These are phyloP conservation scores for Galaxea fascicularis DNA, from an alignment of 92 coral and sea anemone species.

Conservation along the genomic window DNA sequence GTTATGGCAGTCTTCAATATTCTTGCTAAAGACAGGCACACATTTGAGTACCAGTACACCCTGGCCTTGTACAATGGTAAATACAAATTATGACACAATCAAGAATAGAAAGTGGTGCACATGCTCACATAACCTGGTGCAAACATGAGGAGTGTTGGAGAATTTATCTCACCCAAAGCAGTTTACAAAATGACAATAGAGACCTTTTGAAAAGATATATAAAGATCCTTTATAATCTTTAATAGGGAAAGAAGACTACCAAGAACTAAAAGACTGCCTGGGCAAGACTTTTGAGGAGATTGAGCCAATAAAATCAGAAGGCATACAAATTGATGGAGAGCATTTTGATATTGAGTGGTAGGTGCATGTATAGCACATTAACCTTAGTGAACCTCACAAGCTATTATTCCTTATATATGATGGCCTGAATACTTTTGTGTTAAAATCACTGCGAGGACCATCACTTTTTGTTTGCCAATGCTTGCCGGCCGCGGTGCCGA, in stretches of 20 bases:
- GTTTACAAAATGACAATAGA: not conserved
- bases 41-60: conserved; percentile 25
- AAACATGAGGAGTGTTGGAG: not conserved
- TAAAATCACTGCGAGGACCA: too few species aligned
- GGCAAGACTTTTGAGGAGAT: conserved; percentile 25
- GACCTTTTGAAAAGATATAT: too few species aligned
- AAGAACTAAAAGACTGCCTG: conserved; percentile 37
- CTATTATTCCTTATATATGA: too few species aligned
- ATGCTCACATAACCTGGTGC: not conserved
- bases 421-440: too few species aligned
- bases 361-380: too few species aligned
- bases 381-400: too few species aligned
- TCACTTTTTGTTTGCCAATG: too few species aligned
- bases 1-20: too few species aligned
- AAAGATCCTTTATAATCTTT: not conserved
- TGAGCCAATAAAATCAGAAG: not conserved
- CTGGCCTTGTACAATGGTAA: conserved; percentile 12
- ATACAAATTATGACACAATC: not conserved
- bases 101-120: not conserved
- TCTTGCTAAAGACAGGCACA: conserved; percentile 24
- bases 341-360: conserved; percentile 8
- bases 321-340: too few species aligned
- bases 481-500: too few species aligned
- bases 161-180: not conserved
- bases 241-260: conserved; percentile 31